Conservation (phyloP, 2,888 invertebrate species). For the Pecten maximus region DNA sequence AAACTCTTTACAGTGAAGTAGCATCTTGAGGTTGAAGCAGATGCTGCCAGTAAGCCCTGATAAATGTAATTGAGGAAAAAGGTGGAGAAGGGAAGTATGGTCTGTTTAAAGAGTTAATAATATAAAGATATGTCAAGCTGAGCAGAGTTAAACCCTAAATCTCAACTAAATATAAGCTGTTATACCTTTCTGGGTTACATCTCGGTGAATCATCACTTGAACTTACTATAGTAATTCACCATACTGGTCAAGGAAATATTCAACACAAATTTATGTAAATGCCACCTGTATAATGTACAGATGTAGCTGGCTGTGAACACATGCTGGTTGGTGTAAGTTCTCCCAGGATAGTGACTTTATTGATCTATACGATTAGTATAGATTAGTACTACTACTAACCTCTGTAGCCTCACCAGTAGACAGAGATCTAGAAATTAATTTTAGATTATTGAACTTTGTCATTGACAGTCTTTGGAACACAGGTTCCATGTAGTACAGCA, state of each 20-base stretch:
- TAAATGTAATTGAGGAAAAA: background rate
- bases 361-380: too few relatives aligned
- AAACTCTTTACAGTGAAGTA: too few relatives aligned
- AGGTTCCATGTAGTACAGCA: too few relatives aligned
- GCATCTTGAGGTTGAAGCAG: too few relatives aligned
- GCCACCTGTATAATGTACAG: background rate
- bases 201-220: background rate
- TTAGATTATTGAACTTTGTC: too few relatives aligned
- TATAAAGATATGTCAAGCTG: background rate
- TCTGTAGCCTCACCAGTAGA: background rate
- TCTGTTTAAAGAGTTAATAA: background rate
- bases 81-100: background rate
- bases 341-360: constrained; percentile 3
- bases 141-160: too few relatives aligned
- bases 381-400: background rate
- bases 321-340: background rate
- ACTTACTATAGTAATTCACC: background rate
- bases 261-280: background rate
- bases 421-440: too few relatives aligned
- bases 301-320: background rate
- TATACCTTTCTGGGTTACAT: too few relatives aligned
- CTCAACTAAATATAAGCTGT: too few relatives aligned
- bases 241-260: background rate
- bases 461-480: too few relatives aligned
- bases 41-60: background rate